These are phyloP conservation scores for Mycetomoellerius zeteki DNA, from an alignment of 1,140 invertebrate species.

Conservation along the genomic window DNA sequence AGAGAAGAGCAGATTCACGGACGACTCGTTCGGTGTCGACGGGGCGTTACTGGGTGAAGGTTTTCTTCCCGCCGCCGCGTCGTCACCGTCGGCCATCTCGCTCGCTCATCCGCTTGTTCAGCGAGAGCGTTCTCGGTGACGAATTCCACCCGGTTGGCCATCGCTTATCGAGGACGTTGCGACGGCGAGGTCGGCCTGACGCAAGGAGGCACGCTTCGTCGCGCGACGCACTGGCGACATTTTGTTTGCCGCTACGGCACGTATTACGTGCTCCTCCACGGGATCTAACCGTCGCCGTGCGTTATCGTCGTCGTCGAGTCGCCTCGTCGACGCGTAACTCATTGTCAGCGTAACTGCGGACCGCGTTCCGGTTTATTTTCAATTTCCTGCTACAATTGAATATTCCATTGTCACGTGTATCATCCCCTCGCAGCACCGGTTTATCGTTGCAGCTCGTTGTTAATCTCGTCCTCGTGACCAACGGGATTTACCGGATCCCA, in stretches of 20 bases:
- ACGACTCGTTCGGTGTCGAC: conserved; percentile 57
- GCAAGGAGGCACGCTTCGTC: conserved; percentile 43
- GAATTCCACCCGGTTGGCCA: conserved; percentile 41
- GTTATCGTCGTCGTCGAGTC: not conserved
- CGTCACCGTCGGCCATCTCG: conserved; percentile 59
- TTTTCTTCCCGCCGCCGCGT: conserved; percentile 53
- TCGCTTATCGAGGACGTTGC: conserved; percentile 24
- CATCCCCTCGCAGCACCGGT: not conserved
- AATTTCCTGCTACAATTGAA: not conserved
- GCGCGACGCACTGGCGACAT: conserved; percentile 51
- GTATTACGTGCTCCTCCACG: conserved; percentile 23
- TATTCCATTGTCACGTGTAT: not conserved
- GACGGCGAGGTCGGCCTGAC: conserved; percentile 6
- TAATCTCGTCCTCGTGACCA: not conserved
- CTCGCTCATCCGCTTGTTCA: not conserved
- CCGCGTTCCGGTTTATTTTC: not conserved
- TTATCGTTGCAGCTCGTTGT: not conserved
- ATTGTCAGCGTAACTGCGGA: not conserved
- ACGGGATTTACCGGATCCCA: not conserved
- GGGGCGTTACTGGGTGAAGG: conserved; percentile 53
- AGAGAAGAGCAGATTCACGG: conserved; percentile 36
- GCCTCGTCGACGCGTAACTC: not conserved
- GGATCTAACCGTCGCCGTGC: not conserved
- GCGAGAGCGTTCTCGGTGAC: conserved; percentile 38
- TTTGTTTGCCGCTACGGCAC: conserved; percentile 55